Evolutionary conservation across 1,140 invertebrate genomes (phyloP), one percentile per base, ranked within the genome.

Genomic region (Eulimnadia texana): DNA sequence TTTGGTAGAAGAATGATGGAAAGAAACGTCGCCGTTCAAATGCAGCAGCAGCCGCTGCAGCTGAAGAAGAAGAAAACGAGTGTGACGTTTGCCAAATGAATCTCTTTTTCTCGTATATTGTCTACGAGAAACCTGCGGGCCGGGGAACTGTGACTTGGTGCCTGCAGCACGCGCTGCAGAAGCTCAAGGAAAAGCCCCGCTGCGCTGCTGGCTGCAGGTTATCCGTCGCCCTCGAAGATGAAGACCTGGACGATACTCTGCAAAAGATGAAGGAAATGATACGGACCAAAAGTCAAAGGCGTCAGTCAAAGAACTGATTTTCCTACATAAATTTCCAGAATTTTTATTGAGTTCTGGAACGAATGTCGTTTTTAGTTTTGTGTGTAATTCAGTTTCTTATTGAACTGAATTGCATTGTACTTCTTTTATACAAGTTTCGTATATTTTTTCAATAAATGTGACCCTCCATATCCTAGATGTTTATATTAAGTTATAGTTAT

Each of bases 1-100:
- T n/a, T n/a, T n/a, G n/a, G n/a, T n/a, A 70, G 42, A 76, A 74
- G 65, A 72, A 72, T 25, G 67, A 68, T 58, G 62, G 54, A 75
- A 75, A 74, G 70, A 66, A 80, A 77, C 75, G 64, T 65, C 75
- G 67, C 29, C 47, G 64, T n/a, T n/a, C n/a, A n/a, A n/a, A 68
- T 68, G 70, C 65, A 65, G 65, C 59, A 59, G 79, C 20, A 74
- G 75, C 66, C 64, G 66, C 66, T 20, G 65, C 69, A 51, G 79
- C 82, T 42, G 79, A 85, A 29, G 82, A 84, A 63, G 77, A 77
- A 2, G 83, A 86, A 63, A 84, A 82, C 65, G 84, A 87, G 71
- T 92, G 88, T 71, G 86, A 90, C 69, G 77, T 81, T 58, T 90
- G 86, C 71, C 79, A 84, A 54, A 82, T 80, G 54, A 88, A 86